Percentiles rank a stretch among this genome's conserved stretches.
These are phyloP conservation scores for Sebastes oblongus DNA, from an alignment of 2,797 vertebrate species.

Conservation along the genomic window DNA sequence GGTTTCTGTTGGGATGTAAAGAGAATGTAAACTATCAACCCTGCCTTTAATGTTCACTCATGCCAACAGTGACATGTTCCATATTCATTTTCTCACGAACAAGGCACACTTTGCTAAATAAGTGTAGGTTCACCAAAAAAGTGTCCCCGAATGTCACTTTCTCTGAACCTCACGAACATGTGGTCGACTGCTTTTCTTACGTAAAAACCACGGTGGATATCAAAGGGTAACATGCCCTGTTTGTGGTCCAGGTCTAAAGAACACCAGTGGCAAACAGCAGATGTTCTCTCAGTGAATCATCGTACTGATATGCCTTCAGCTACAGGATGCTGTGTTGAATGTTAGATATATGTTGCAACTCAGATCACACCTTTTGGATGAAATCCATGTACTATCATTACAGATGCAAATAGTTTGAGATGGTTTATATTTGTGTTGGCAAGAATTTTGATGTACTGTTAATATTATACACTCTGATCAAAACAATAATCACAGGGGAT, in stretches of 20 bases:
- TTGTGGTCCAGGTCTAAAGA: slow-evolving; percentile 14
- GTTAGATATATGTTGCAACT: not conserved
- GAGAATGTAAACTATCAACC: too few relatives aligned
- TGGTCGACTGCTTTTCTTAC: not conserved
- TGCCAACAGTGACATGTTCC: not conserved
- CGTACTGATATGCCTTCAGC: not conserved
- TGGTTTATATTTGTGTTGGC: slow-evolving; percentile 16
- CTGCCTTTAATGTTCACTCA: not conserved
- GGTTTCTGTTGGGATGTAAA: too few relatives aligned
- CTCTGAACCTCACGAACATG: not conserved
- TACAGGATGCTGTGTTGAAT: not conserved
- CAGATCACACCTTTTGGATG: not conserved
- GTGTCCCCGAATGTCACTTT: not conserved
- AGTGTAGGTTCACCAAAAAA: not conserved
- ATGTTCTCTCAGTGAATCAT: slow-evolving; percentile 32
- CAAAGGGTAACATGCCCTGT: not conserved
- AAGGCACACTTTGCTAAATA: not conserved
- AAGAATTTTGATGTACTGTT: not conserved
- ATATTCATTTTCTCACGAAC: not conserved
- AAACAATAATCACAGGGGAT: not conserved
- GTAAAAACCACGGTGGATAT: not conserved
- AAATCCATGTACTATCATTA: not conserved
- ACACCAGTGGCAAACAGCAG: not conserved
- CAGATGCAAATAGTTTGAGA: not conserved
- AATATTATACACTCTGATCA: not conserved